Conservation (phyloP, 2,113 vertebrate genomes). For the Ovibos moschatus region DNA sequence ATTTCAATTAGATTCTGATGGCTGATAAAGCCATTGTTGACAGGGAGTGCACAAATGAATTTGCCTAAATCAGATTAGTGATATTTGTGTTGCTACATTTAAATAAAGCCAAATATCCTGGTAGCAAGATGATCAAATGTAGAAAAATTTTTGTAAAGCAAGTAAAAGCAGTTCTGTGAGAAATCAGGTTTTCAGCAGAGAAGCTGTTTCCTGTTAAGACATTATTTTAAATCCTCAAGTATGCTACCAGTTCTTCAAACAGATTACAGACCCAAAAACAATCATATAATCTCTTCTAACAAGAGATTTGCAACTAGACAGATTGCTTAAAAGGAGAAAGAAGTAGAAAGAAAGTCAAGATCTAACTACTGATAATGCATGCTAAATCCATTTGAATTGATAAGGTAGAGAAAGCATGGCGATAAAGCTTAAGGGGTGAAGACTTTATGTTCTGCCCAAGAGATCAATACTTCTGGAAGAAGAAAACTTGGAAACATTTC, state of each 20-base stretch:
- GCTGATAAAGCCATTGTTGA: conserved; percentile 80
- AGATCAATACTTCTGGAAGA: conserved; percentile 59
- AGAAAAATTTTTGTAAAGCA: conserved; percentile 56
- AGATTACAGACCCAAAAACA: conserved; percentile 67
- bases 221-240: conserved; percentile 69
- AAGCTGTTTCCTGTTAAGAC: conserved; percentile 51
- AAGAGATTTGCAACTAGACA: conserved; percentile 64
- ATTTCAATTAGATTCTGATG: conserved; percentile 82
- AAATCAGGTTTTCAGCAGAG: conserved; percentile 61
- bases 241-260: conserved; percentile 61
- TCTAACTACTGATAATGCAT: conserved; percentile 64
- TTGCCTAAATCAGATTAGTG: conserved; percentile 74
- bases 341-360: conserved; percentile 67
- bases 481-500: conserved; percentile 62
- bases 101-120: conserved; percentile 76
- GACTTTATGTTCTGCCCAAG: conserved; percentile 63
- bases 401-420: conserved; percentile 67
- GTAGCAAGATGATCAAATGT: conserved; percentile 60
- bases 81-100: conserved; percentile 74
- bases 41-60: conserved; percentile 71
- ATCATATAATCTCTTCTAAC: conserved; percentile 69
- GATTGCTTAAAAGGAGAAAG: conserved; percentile 66
- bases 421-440: conserved; percentile 74
- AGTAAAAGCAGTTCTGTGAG: conserved; percentile 49
- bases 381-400: conserved; percentile 68